Evolutionary conservation across 2,888 invertebrate genomes (phyloP), one percentile per base, ranked within the genome.

Genomic region (Tubulanus polymorphus): DNA sequence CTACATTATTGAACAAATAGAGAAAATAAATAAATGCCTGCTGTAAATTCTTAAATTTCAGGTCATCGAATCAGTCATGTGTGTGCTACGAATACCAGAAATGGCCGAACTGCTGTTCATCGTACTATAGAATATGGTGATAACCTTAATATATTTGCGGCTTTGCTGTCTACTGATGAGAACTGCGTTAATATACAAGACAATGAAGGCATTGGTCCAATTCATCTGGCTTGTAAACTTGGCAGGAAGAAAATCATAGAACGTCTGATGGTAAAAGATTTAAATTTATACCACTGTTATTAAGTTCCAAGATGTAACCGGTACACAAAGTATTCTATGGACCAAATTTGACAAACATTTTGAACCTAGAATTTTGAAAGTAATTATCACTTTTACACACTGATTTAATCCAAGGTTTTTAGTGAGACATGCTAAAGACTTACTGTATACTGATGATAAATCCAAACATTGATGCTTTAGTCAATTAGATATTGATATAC

Each of bases 51-150:
- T 23, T 18, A 18, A 2, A n/a, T 26, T 55, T 2, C 59, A 74
- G 75, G 70, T 61, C 67, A 67, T 8, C 30, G 64, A n/a, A 63
- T 72, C 20, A 73, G 70, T 54, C 74, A 75, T 56, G 64, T 74
- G 3, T 72, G 71, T 64, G 72, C 73, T n/a, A 65, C 70, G n/a
- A 73, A 70, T 55, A 57, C 67, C 25, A 59, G 27, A 35, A 68
- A 70, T 62, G 72, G 73, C 35, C 63, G 61, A 53, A 73, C 70
- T 0, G 61, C 69, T 1, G 59, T 70, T 18, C 75, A 75, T 54
- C 60, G 67, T 5, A 59, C 64, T n/a, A 47, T 74, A 10, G 62
- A 66, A 56, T 61, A 61, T 20, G 73, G 71, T n/a, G 74, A 75
- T 63, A 62, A 65, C 37, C 50, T 54, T 27, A 60, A 48, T 5